These are phyloP conservation scores for Vicugna pacos DNA, from an alignment of 2,113 vertebrate species.

Conservation along the genomic window DNA sequence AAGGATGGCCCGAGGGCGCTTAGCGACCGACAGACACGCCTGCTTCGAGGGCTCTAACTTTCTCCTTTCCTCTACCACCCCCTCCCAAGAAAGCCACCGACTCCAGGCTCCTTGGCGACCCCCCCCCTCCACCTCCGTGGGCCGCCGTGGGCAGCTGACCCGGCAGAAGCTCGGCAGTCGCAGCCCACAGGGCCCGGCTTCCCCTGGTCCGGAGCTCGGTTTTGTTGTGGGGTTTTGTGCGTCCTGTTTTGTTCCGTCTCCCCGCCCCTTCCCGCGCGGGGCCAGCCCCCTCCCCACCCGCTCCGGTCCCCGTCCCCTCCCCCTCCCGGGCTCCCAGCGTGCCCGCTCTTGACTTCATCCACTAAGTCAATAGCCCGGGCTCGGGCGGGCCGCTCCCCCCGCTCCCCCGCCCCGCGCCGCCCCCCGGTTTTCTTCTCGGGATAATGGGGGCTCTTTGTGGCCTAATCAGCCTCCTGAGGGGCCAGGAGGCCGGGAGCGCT, in stretches of 20 bases:
- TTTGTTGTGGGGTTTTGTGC: slow-evolving; percentile 56
- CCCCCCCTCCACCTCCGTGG: not conserved
- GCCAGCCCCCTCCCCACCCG: not conserved
- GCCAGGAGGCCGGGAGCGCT: slow-evolving; percentile 93
- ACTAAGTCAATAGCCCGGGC: slow-evolving; percentile 90
- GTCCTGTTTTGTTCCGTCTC: slow-evolving; percentile 64
- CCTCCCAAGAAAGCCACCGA: not conserved
- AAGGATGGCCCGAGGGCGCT: not conserved
- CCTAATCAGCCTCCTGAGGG: slow-evolving; percentile 96
- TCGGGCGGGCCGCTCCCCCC: slow-evolving; percentile 85
- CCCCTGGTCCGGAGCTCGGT: not conserved
- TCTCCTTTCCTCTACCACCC: not conserved
- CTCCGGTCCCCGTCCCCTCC: not conserved
- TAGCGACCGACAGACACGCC: not conserved
- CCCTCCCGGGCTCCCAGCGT: slow-evolving; percentile 78
- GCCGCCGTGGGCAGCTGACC: not conserved
- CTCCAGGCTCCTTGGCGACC: not conserved
- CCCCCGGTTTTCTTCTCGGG: slow-evolving; percentile 91
- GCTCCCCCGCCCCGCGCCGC: slow-evolving; percentile 77
- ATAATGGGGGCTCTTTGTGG: slow-evolving; percentile 95
- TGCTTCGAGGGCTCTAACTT: not conserved
- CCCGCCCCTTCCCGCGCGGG: slow-evolving; percentile 23
- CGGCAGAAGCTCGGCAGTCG: not conserved
- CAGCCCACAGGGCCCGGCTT: not conserved
- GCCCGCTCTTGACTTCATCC: slow-evolving; percentile 90